Conservation (phyloP, 1,140 invertebrate species). For the Prorops nasuta region DNA sequence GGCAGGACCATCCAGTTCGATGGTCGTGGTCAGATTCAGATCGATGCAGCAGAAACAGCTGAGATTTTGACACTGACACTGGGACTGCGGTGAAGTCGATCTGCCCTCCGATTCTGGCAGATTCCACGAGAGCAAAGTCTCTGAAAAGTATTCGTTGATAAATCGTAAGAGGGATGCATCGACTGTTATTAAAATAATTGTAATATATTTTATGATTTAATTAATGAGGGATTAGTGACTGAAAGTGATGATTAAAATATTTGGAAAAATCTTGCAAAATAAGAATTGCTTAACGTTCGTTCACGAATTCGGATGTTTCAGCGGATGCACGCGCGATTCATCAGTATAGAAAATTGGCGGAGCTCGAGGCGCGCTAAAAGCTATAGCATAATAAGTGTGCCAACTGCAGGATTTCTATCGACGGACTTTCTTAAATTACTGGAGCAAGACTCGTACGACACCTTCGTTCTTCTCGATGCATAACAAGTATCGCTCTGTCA, state of each 20-base stretch:
- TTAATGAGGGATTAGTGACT: too few species aligned
- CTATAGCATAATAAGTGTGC: too few species aligned
- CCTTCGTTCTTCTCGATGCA: constrained; percentile 12
- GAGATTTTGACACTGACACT: constrained; percentile 50
- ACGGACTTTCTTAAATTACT: constrained; percentile 24
- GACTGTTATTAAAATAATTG: too few species aligned
- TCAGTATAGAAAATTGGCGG: too few species aligned
- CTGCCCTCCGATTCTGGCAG: constrained; percentile 39
- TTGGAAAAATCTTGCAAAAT: too few species aligned
- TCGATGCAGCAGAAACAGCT: constrained; percentile 54
- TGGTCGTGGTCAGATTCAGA: constrained; percentile 49
- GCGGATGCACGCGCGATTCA: too few species aligned
- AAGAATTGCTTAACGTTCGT: too few species aligned
- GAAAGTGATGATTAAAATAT: too few species aligned
- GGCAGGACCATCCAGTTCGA: constrained; percentile 55
- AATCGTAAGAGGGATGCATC: too few species aligned
- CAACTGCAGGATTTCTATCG: constrained; percentile 25
- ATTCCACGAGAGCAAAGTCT: constrained; percentile 46
- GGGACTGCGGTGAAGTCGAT: constrained; percentile 45
- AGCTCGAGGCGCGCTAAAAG: too few species aligned
- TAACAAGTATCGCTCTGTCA: background rate
- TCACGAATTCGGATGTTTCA: too few species aligned
- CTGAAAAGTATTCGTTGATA: constrained; percentile 22
- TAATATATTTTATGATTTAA: too few species aligned
- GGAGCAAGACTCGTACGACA: constrained; percentile 18